Conservation (phyloP, 2,888 invertebrate genomes). For the Microplitis deprimator region DNA sequence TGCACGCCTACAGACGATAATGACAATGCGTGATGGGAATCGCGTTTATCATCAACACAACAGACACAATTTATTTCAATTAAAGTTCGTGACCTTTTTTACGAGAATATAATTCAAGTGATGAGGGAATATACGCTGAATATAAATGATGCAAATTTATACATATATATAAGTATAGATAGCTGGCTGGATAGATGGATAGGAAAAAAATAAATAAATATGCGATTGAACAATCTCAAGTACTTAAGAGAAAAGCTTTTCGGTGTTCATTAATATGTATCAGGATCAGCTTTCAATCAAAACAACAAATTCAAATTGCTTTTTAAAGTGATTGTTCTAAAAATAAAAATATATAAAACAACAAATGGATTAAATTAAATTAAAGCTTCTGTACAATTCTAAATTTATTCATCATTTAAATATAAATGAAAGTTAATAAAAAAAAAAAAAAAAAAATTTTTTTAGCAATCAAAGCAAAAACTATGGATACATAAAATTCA, state of each 20-base stretch:
- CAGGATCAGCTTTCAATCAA: conserved; percentile 1
- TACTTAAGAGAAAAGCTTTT: conserved; percentile 12
- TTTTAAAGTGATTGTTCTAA: neutral
- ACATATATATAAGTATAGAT: too few species aligned
- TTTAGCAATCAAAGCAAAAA: neutral
- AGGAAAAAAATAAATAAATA: neutral
- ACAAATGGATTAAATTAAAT: conserved; percentile 3
- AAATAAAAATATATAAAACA: neutral
- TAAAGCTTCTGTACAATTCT: neutral
- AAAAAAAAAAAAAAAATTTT: conserved; percentile 1
- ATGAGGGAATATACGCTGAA: neutral
- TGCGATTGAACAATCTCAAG: neutral
- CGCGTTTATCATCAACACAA: neutral
- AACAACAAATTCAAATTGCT: neutral
- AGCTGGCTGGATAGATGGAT: too few species aligned
- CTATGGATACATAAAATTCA: neutral
- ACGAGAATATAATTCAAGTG: conserved; percentile 20
- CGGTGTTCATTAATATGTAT: conserved; percentile 17
- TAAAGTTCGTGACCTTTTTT: conserved; percentile 38
- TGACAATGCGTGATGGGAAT: neutral
- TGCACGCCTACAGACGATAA: neutral
- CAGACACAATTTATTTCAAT: conserved; percentile 36
- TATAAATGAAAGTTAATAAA: neutral
- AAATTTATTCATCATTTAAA: neutral
- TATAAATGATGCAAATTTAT: neutral